Conservation (phyloP, 2,797 vertebrate species). For the Mus minutoides region DNA sequence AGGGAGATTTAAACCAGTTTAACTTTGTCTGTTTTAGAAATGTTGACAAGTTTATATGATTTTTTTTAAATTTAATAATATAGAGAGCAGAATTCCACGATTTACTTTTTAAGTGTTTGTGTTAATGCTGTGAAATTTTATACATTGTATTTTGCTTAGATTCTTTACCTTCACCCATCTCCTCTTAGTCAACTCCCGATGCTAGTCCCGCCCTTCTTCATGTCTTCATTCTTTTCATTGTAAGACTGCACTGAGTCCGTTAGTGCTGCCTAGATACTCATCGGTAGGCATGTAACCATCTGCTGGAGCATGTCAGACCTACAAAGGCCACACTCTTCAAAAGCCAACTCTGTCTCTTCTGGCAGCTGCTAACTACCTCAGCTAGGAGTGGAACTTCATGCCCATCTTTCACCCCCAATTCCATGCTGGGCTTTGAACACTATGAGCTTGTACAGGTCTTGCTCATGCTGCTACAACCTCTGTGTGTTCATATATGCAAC, state of each 20-base stretch:
- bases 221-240: not conserved
- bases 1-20: conserved; percentile 36
- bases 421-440: not conserved
- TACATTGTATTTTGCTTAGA: not conserved
- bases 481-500: not conserved
- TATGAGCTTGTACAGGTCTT: not conserved
- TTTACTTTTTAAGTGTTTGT: not conserved
- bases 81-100: not conserved
- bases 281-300: not conserved
- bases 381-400: not conserved
- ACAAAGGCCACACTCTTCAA: not conserved
- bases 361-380: not conserved
- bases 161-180: too few relatives aligned
- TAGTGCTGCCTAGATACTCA: not conserved
- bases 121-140: not conserved
- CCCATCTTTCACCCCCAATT: too few relatives aligned
- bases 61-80: conserved; percentile 15
- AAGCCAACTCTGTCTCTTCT: not conserved
- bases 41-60: conserved; percentile 11
- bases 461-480: not conserved
- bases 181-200: not conserved
- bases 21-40: conserved; percentile 39
- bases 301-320: not conserved
- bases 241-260: not conserved
- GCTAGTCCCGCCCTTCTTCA: too few relatives aligned